Evolutionary conservation across 1,140 invertebrate genomes (phyloP).

Genomic region (Chlorops oryzae): DNA sequence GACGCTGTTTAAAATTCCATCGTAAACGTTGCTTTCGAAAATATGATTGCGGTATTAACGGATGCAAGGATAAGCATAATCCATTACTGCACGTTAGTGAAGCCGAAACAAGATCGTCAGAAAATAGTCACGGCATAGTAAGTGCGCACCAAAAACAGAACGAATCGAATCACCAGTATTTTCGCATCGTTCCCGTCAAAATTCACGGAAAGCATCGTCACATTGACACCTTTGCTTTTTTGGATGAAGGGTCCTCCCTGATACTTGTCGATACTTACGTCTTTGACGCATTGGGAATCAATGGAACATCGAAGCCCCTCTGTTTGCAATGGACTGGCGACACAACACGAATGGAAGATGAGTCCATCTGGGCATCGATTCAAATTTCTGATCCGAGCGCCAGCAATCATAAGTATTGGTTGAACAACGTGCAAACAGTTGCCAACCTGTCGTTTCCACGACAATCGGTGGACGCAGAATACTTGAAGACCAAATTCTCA

Average conservation of each 20-base stretch:
- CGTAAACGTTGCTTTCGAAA: background rate
- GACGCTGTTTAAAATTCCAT: no score
- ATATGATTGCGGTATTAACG: conserved; percentile 2
- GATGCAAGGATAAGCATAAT: conserved; percentile 6
- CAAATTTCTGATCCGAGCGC: background rate
- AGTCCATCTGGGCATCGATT: background rate
- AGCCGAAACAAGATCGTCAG: no score
- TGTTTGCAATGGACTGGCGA: conserved; percentile 4
- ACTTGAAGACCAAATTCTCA: no score
- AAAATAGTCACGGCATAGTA: no score
- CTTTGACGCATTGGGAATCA: background rate
- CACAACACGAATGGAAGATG: background rate
- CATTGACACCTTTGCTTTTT: no score
- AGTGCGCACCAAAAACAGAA: background rate
- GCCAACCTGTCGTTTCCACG: no score
- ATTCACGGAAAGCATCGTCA: no score
- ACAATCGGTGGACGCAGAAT: no score
- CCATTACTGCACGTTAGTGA: conserved; percentile 5
- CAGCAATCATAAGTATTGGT: background rate
- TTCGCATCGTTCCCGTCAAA: no score
- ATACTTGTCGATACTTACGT: background rate
- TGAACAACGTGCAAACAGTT: no score
- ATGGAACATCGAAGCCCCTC: background rate
- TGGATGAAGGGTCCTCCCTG: conserved; percentile 3
- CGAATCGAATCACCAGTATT: background rate